Conservation (phyloP, 2,888 invertebrate species). For the Smittia sp. region DNA sequence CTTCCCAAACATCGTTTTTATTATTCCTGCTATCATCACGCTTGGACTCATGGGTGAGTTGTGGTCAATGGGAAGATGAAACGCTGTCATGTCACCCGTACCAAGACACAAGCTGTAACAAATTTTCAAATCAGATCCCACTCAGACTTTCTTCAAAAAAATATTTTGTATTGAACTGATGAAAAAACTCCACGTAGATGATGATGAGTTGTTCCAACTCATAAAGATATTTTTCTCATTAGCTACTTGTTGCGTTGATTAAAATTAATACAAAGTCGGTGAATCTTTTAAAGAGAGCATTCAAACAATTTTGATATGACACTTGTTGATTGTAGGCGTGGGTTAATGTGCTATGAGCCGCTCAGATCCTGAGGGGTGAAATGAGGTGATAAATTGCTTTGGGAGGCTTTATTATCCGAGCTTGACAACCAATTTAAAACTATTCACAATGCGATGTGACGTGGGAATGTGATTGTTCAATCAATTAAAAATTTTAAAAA, state of each 20-base stretch:
- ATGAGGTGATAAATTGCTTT: no score
- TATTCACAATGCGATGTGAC: no score
- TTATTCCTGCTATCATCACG: slow-evolving; percentile 78
- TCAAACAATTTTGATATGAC: not conserved
- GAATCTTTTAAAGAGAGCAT: not conserved
- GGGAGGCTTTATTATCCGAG: no score
- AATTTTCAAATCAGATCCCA: not conserved
- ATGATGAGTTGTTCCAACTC: not conserved
- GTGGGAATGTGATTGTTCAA: no score
- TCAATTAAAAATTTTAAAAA: no score
- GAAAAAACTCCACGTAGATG: not conserved
- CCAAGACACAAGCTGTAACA: not conserved
- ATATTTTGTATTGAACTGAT: not conserved
- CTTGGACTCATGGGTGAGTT: slow-evolving; percentile 72
- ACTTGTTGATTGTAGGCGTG: not conserved
- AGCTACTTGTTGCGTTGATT: not conserved
- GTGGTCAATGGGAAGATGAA: slow-evolving; percentile 41
- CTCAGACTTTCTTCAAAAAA: not conserved
- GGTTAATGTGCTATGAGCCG: not conserved
- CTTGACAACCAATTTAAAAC: no score
- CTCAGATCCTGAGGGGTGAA: no score
- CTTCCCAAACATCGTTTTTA: slow-evolving; percentile 83
- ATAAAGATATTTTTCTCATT: not conserved
- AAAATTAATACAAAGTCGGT: not conserved
- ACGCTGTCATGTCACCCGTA: not conserved